Conservation (phyloP, 2,113 vertebrate genomes). For the Columba livia region DNA sequence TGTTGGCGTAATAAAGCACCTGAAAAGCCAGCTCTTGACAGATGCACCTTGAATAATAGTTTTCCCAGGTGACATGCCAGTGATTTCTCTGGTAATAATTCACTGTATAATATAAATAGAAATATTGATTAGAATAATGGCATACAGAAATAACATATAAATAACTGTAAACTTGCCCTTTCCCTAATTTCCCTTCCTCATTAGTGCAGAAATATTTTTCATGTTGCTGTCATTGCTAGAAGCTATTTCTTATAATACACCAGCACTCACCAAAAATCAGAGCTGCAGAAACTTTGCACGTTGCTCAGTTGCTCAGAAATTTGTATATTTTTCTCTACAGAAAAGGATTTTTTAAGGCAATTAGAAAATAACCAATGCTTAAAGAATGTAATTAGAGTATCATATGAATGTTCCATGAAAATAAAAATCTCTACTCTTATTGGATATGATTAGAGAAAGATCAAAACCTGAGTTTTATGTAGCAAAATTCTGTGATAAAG, state of each 20-base stretch:
- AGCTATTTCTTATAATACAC: not conserved
- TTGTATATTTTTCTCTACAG: not conserved
- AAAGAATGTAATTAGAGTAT: not conserved
- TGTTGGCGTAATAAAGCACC: not conserved
- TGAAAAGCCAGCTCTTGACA: not conserved
- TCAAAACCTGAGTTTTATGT: not conserved
- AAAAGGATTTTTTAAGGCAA: not conserved
- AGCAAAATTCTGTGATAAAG: not conserved
- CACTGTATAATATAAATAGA: not conserved
- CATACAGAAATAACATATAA: not conserved
- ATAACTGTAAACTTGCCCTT: constrained; percentile 15
- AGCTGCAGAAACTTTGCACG: not conserved
- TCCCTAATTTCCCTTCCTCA: constrained; percentile 8
- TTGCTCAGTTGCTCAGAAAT: not conserved
- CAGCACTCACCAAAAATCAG: not conserved
- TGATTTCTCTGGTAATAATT: constrained; percentile 5
- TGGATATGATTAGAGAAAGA: not conserved
- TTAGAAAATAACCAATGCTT: not conserved
- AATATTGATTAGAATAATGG: constrained; percentile 14
- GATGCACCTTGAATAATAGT: not conserved
- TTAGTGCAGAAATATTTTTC: constrained; percentile 25
- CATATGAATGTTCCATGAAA: not conserved
- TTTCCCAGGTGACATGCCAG: not conserved
- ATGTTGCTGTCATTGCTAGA: not conserved
- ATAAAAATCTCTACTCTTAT: not conserved